Percentiles rank a stretch among this genome's conserved stretches.
These are phyloP conservation scores for Piliocolobus tephrosceles DNA, from an alignment of 2,113 vertebrate genomes.

Conservation along the genomic window DNA sequence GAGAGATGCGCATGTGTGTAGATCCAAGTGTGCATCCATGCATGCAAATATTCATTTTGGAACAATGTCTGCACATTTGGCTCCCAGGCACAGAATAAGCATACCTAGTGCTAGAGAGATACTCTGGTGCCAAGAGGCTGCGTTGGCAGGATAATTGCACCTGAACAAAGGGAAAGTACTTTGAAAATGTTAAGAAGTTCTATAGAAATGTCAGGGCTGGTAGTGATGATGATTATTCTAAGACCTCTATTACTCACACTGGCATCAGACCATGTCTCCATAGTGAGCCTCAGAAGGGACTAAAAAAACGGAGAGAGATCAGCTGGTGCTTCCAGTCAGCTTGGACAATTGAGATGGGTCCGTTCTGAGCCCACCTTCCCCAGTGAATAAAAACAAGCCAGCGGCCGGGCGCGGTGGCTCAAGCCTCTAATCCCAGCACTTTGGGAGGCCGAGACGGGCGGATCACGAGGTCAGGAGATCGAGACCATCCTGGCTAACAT, in stretches of 20 bases:
- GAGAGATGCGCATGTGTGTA: background rate
- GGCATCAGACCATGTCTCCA: background rate
- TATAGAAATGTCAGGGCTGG: background rate
- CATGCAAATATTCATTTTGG: background rate
- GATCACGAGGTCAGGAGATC: too few relatives aligned
- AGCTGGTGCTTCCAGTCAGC: background rate
- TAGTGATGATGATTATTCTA: background rate
- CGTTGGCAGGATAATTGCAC: background rate
- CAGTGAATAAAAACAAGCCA: background rate
- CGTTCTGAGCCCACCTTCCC: background rate
- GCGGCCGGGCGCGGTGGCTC: too few relatives aligned
- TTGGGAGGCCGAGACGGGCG: too few relatives aligned
- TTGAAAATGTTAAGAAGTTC: background rate
- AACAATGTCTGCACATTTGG: background rate
- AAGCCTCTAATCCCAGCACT: too few relatives aligned
- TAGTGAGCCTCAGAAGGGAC: background rate
- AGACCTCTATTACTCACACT: background rate
- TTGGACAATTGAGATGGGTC: background rate
- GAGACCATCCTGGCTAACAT: too few relatives aligned
- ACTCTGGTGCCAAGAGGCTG: background rate
- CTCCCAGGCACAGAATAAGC: background rate
- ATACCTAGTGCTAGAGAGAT: background rate
- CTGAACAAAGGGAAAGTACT: slow-evolving; percentile 24
- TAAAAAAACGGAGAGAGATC: background rate
- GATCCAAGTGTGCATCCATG: too few relatives aligned